A percentile compares a stretch with the other conserved stretches of the same genome.
phyloP scores from a whole-genome alignment of 2,113 vertebrate species.

The Elaphurus davidianus region DNA sequence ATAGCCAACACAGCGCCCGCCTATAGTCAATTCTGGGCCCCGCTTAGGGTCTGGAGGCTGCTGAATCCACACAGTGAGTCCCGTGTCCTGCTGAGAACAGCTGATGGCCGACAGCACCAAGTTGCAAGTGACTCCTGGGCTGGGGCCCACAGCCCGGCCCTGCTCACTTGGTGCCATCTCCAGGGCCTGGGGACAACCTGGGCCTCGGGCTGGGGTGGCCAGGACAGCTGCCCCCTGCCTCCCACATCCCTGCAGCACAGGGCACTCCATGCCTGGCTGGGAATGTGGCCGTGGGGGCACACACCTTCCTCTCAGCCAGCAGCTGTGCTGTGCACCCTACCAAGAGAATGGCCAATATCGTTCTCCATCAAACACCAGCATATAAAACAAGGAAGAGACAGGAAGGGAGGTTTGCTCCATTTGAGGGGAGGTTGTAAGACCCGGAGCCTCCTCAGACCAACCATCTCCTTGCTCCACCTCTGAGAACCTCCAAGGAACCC shows the following conservation, averaged over 20 bases:
- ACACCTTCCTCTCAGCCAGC: no score
- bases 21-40: accelerated
- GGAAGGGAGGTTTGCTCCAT: background rate
- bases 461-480: no score
- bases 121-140: accelerated
- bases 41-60: accelerated
- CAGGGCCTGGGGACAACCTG: no score
- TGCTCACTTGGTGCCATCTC: background rate
- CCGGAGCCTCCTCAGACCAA: background rate
- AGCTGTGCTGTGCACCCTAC: accelerated
- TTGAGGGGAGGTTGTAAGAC: background rate
- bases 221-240: background rate
- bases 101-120: background rate
- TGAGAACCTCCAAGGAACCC: background rate
- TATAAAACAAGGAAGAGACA: accelerated
- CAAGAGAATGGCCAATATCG: background rate
- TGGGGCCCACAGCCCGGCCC: accelerated
- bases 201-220: background rate
- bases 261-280: background rate
- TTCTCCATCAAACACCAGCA: accelerated
- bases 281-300: accelerated
- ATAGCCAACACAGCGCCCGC: accelerated
- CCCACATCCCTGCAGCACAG: accelerated
- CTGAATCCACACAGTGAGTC: background rate
- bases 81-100: background rate